Percentiles rank a stretch among this genome's conserved stretches.
Conservation (phyloP, 2,888 invertebrate genomes). For the Napeogenes inachia region DNA sequence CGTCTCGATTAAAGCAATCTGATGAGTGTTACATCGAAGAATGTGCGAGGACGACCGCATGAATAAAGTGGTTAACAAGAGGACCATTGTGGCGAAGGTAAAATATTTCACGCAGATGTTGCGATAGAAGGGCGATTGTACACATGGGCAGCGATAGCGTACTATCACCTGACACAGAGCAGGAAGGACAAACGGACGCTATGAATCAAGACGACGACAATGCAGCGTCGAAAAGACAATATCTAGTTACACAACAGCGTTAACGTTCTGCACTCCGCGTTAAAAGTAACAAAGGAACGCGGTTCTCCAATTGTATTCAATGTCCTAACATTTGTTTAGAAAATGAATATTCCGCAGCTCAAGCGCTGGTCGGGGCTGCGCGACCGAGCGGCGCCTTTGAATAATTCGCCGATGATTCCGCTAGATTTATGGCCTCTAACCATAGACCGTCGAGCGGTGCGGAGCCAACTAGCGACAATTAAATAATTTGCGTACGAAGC, state of each 20-base stretch:
- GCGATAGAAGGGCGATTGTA: conserved; percentile 60
- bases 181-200: conserved; percentile 60
- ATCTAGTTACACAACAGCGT: conserved; percentile 32
- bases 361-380: conserved; percentile 10
- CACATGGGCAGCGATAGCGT: conserved; percentile 50
- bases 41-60: conserved; percentile 9
- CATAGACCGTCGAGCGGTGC: conserved; percentile 47
- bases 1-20: conserved; percentile 24
- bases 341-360: conserved; percentile 20
- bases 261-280: conserved; percentile 23
- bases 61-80: conserved; percentile 28
- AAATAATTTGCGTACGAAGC: conserved; percentile 70
- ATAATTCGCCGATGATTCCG: conserved; percentile 64
- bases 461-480: conserved; percentile 54
- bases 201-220: conserved; percentile 57
- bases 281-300: conserved; percentile 24
- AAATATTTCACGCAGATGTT: conserved; percentile 73
- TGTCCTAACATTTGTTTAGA: conserved; percentile 37
- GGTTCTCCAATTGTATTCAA: conserved; percentile 34
- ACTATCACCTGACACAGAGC: conserved; percentile 53
- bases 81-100: conserved; percentile 50
- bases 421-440: conserved; percentile 71
- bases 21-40: conserved; percentile 24
- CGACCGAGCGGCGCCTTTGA: conserved; percentile 61
- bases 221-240: conserved; percentile 37